Percentiles rank a stretch among this genome's conserved stretches.
Evolutionary conservation across 2,113 vertebrate species (phyloP).

Genomic region (Mionectes macconnelli): DNA sequence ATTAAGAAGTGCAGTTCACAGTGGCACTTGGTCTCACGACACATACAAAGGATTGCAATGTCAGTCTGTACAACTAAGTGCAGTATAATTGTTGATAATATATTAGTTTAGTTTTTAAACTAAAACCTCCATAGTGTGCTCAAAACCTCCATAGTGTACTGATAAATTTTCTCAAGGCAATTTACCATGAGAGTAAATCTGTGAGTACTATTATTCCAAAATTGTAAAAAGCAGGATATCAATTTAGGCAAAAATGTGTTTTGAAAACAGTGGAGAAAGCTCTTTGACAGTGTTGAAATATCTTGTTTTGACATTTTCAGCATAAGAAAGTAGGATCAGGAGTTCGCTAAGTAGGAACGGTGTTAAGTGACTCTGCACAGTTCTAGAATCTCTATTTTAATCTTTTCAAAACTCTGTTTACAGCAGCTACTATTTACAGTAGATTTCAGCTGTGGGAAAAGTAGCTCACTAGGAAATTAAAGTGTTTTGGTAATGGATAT

Average conservation of each 20-base stretch:
- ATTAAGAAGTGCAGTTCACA: not conserved
- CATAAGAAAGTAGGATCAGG: not conserved
- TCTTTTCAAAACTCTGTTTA: not conserved
- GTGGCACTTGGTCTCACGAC: not conserved
- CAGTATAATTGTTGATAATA: not conserved
- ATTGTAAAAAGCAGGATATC: not conserved
- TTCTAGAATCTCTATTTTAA: not conserved
- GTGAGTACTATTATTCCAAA: not conserved
- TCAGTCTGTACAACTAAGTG: not conserved
- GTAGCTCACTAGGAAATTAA: not conserved
- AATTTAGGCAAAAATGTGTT: conserved; percentile 31
- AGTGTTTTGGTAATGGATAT: not conserved
- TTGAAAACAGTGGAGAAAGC: conserved; percentile 40
- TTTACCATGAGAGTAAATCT: not conserved
- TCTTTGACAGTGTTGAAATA: conserved; percentile 7
- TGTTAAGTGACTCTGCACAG: not conserved
- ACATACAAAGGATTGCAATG: not conserved
- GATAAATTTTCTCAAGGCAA: conserved; percentile 7
- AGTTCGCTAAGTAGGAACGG: not conserved
- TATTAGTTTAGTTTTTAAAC: not conserved
- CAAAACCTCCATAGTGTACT: not conserved
- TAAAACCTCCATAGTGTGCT: not conserved
- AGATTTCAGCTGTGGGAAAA: not conserved
- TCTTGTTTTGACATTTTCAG: conserved; percentile 51
- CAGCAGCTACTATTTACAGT: not conserved